phyloP scores from a whole-genome alignment of 2,797 vertebrate species.

The Capromys pilorides region DNA sequence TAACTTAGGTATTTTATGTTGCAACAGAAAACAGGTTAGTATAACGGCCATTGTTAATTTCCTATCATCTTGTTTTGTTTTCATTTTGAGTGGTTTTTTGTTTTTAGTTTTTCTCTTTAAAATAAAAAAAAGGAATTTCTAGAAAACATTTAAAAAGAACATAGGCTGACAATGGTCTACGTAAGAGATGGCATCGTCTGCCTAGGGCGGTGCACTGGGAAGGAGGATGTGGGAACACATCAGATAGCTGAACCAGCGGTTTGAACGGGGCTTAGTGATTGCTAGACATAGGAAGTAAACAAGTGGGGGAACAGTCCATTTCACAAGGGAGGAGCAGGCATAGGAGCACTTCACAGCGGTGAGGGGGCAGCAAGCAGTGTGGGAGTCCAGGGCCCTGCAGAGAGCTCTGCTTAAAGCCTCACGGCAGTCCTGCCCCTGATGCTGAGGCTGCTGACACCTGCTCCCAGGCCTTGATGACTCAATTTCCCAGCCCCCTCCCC shows the following conservation, averaged over 20 bases:
- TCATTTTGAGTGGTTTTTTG: no score
- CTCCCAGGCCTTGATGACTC: conserved; percentile 75
- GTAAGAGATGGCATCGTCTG: background rate
- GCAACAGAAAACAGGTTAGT: background rate
- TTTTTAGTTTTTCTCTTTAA: no score
- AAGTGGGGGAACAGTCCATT: background rate
- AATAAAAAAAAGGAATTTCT: no score
- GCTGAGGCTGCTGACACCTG: conserved; percentile 54
- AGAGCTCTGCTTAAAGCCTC: background rate
- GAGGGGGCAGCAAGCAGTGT: background rate
- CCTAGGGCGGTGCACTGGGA: background rate
- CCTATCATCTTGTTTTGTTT: no score
- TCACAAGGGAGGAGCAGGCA: background rate
- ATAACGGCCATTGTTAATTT: no score
- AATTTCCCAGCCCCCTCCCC: conserved; percentile 71
- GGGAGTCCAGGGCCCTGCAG: background rate
- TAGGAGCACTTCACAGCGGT: background rate
- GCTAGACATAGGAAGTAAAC: background rate
- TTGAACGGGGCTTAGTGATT: background rate
- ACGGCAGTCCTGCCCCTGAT: background rate
- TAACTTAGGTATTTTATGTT: background rate
- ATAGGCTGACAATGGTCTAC: background rate
- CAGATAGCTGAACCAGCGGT: background rate
- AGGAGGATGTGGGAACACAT: background rate
- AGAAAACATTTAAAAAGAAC: background rate